Conservation (phyloP, 2,113 vertebrate species). For the Procavia capensis region DNA sequence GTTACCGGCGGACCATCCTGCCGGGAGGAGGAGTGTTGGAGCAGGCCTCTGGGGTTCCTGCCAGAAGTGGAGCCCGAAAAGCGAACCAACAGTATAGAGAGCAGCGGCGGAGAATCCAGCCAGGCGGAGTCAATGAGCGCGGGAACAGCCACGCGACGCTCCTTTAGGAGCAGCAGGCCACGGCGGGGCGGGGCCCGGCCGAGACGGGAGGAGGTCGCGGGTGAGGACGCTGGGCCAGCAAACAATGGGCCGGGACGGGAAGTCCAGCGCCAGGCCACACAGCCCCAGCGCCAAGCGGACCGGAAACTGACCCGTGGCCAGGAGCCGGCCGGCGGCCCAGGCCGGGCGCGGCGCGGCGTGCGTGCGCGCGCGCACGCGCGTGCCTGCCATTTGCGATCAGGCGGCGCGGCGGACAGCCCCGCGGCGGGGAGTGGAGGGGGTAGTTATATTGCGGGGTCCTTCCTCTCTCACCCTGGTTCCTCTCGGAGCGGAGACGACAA, state of each 20-base stretch:
- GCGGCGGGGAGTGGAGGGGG: constrained; percentile 76
- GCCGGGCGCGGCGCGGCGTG: constrained; percentile 61
- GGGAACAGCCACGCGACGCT: no score
- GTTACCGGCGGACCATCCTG: background rate
- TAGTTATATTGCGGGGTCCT: constrained; percentile 90
- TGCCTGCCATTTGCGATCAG: constrained; percentile 82
- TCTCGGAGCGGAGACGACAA: constrained; percentile 92
- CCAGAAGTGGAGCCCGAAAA: background rate
- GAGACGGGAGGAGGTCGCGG: background rate
- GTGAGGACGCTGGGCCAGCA: background rate
- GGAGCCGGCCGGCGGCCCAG: constrained; percentile 30
- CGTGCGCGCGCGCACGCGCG: constrained; percentile 53
- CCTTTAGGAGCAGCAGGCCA: background rate
- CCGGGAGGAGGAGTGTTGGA: background rate
- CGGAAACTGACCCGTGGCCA: background rate
- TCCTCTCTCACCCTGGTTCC: constrained; percentile 89
- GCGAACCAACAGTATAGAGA: constrained; percentile 9
- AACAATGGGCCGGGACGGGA: constrained; percentile 63
- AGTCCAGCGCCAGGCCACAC: rapidly evolving
- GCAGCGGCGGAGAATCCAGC: background rate
- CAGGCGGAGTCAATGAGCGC: background rate
- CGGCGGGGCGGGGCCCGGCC: background rate
- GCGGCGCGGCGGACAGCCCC: constrained; percentile 89
- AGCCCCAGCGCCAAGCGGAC: constrained; percentile 38
- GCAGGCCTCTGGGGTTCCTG: background rate